Evolutionary conservation across 1,140 invertebrate species (phyloP), one percentile per base, ranked within the genome.

Genomic region (Nephotettix cincticeps): DNA sequence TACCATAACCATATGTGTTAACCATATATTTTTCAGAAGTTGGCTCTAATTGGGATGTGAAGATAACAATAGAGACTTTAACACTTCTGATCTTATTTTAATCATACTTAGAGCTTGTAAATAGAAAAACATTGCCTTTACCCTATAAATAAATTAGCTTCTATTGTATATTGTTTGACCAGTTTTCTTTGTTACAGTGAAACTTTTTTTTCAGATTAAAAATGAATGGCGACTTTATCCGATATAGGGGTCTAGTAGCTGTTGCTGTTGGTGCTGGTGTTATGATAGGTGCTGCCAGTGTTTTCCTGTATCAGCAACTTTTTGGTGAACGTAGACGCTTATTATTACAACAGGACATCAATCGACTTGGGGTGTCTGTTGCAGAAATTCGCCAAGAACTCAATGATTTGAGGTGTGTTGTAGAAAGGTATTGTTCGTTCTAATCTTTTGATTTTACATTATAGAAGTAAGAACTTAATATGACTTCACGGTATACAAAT

Each of bases 301-400:
- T 76, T n/a, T 73, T 75, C 32, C 68, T 77, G 13, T 76, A 71
- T 56, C 63, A 73, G 32, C 73, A 75, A n/a, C 56, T 77, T 19
- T 72, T 73, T 56, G 74, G 72, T 68, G 72, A 76, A 67, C 73
- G 72, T 45, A 74, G 70, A 69, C 71, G 75, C 65, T 9, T 75
- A 23, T 58, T 75, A 19, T 36, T 77, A 17, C 73, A 76, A 64
- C 78, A 81, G 73, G 85, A 88, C 77, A 79, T 88, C 14, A 82
- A 81, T 21, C 78, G 83, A 17, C 72, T 87, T 27, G 84, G 85
- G 67, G 78, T 77, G 43, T 84, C 86, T 76, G 78, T 88, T 13
- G 71, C 80, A 2, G 79, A 82, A 23, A 81, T 87, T 75, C 80
- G 81, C 69, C 72, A 77, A 61, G 85, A 88, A 75, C 72, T 87